Percentiles rank a stretch among this genome's conserved stretches.
phyloP scores from a whole-genome alignment of 2,113 vertebrate genomes.

The Coryphaenoides rupestris region DNA sequence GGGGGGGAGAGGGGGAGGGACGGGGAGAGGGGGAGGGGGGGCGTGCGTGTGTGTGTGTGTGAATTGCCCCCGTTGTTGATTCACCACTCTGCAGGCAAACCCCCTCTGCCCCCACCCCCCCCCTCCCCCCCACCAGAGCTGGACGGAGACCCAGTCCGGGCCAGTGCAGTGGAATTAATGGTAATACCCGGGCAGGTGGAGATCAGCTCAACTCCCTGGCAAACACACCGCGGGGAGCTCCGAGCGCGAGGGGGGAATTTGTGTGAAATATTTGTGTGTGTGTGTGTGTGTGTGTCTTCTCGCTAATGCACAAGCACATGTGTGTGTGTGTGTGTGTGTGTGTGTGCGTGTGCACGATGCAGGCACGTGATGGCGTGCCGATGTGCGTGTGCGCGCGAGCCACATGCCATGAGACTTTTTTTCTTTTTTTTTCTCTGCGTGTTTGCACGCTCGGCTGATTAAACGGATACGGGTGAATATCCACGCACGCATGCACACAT shows the following conservation, averaged over 20 bases:
- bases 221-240: conserved; percentile 37
- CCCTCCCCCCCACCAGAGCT: conserved; percentile 47
- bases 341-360: conserved; percentile 4
- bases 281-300: conserved; percentile 9
- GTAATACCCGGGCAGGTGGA: conserved; percentile 71
- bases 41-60: conserved; percentile 24
- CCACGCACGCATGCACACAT: too few species aligned
- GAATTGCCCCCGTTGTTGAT: conserved; percentile 49
- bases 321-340: conserved; percentile 29
- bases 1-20: conserved; percentile 16
- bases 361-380: conserved; percentile 23
- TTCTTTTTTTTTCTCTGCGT: too few species aligned
- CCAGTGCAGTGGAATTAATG: conserved; percentile 64
- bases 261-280: conserved; percentile 5
- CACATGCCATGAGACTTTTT: background rate
- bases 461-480: conserved; percentile 17
- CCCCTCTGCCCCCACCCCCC: conserved; percentile 44
- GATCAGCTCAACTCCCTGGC: conserved; percentile 59
- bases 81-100: conserved; percentile 48
- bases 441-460: conserved; percentile 33
- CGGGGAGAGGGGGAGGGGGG: background rate
- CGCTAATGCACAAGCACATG: conserved; percentile 31
- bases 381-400: conserved; percentile 17
- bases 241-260: conserved; percentile 20
- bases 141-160: conserved; percentile 51